Evolutionary conservation across 2,888 invertebrate genomes (phyloP).

Genomic region (Acrobasis suavella): DNA sequence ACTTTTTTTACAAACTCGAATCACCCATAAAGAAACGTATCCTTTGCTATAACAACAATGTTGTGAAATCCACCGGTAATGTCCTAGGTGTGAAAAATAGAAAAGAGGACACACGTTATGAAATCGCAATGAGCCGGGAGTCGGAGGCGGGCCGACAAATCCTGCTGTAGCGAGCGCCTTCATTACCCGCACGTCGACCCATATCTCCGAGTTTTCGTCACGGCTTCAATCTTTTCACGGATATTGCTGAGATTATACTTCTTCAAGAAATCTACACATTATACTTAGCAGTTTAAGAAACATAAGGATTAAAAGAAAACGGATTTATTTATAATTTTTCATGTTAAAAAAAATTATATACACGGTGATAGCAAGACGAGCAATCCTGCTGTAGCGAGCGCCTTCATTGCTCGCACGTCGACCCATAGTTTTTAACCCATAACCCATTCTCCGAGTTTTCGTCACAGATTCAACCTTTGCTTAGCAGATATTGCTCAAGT

Average conservation of each 20-base stretch:
- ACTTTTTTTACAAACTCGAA: background rate
- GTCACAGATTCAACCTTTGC: constrained; percentile 74
- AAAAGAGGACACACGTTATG: constrained; percentile 53
- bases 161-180: constrained; percentile 60
- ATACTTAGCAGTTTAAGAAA: too few relatives aligned
- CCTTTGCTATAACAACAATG: constrained; percentile 19
- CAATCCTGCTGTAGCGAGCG: constrained; percentile 59
- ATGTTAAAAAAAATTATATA: too few relatives aligned
- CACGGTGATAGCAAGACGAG: constrained; percentile 29
- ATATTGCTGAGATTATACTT: constrained; percentile 59
- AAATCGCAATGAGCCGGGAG: constrained; percentile 52
- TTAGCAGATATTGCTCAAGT: constrained; percentile 72
- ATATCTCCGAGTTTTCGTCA: constrained; percentile 71
- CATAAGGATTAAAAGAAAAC: too few relatives aligned
- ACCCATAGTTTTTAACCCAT: too few relatives aligned
- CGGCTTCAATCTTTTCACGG: constrained; percentile 76
- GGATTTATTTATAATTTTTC: too few relatives aligned
- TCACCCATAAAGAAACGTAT: constrained; percentile 1
- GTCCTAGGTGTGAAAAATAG: constrained; percentile 42
- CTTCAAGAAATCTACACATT: constrained; percentile 2
- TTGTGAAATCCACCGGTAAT: constrained; percentile 23
- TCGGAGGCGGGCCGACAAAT: constrained; percentile 46
- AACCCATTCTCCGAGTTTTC: constrained; percentile 69
- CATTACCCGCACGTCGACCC: constrained; percentile 79
- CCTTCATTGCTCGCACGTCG: constrained; percentile 77